These are phyloP conservation scores for Pipistrellus pygmaeus DNA, from an alignment of 2,797 vertebrate species.

Conservation along the genomic window DNA sequence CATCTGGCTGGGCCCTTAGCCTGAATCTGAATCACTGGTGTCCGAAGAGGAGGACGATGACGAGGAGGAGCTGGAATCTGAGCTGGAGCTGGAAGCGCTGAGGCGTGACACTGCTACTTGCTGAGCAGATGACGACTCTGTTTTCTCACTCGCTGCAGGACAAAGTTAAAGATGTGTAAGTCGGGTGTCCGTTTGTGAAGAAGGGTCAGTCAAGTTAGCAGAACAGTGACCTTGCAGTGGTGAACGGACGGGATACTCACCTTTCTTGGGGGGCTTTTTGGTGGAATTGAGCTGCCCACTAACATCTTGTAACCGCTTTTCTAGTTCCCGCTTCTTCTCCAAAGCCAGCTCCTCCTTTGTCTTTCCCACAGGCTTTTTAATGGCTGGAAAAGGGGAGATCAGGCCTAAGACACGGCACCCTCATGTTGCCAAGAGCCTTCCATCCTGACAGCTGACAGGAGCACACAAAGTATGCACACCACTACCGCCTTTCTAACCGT, in stretches of 20 bases:
- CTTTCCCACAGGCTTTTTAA: conserved; percentile 94
- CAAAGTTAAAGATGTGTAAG: neutral
- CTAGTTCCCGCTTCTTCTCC: conserved; percentile 96
- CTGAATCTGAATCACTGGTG: conserved; percentile 96
- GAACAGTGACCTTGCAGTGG: neutral
- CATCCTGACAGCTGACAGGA: neutral
- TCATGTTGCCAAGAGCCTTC: neutral
- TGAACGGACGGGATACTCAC: conserved; percentile 83
- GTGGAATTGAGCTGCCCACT: conserved; percentile 96
- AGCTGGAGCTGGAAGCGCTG: conserved; percentile 96
- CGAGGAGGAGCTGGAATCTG: conserved; percentile 93
- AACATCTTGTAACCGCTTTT: conserved; percentile 94
- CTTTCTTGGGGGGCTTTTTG: conserved; percentile 95
- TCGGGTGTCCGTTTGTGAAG: neutral
- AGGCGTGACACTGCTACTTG: conserved; percentile 91
- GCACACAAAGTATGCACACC: neutral
- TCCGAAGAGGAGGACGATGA: conserved; percentile 94
- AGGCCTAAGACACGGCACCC: neutral
- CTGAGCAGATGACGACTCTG: conserved; percentile 80
- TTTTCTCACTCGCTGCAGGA: conserved; percentile 90
- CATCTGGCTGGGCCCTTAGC: conserved; percentile 79
- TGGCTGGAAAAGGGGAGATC: conserved; percentile 81
- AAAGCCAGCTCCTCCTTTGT: conserved; percentile 94
- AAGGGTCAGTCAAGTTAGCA: rapidly evolving
- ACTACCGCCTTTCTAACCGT: neutral